Evolutionary conservation across 1,140 invertebrate species (phyloP).

Genomic region (Drosophila ohnishii): DNA sequence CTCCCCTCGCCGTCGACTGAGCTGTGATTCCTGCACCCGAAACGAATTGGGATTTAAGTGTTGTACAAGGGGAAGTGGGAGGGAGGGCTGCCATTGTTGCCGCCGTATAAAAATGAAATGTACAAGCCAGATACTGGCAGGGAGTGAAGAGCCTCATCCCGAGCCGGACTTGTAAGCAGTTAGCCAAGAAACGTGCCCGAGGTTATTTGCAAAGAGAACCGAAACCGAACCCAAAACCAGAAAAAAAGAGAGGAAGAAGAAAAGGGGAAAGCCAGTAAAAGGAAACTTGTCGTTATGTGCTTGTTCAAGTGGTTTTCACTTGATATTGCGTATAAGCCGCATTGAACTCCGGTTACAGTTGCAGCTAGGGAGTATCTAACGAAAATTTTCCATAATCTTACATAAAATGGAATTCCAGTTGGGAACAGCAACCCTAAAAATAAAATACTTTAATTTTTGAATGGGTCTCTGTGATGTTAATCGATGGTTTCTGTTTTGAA

Average conservation of each 20-base stretch:
- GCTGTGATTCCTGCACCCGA: conserved; percentile 73
- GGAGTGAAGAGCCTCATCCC: conserved; percentile 25
- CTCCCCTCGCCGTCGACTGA: conserved; percentile 25
- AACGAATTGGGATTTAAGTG: conserved; percentile 81
- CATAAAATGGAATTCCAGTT: neutral
- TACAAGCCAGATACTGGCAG: conserved; percentile 5
- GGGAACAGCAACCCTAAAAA: neutral
- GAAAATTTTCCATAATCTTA: conserved; percentile 8
- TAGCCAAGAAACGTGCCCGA: conserved; percentile 61
- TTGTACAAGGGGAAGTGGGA: conserved; percentile 55
- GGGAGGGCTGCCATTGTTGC: conserved; percentile 51
- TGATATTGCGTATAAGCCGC: conserved; percentile 68
- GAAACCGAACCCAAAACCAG: conserved; percentile 19
- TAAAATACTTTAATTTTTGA: neutral
- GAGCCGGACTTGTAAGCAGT: conserved; percentile 46
- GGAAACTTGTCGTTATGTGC: conserved; percentile 50
- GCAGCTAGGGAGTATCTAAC: conserved; percentile 16
- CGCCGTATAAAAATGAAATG: conserved; percentile 71
- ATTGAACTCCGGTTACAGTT: conserved; percentile 31
- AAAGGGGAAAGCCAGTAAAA: conserved; percentile 14
- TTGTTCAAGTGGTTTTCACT: conserved; percentile 36
- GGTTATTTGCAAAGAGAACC: conserved; percentile 45
- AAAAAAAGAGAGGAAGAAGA: conserved; percentile 6
- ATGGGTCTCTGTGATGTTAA: neutral
- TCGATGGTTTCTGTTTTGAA: neutral